Evolutionary conservation across 1,140 invertebrate species (phyloP).

Genomic region (Lordiphosa collinella): DNA sequence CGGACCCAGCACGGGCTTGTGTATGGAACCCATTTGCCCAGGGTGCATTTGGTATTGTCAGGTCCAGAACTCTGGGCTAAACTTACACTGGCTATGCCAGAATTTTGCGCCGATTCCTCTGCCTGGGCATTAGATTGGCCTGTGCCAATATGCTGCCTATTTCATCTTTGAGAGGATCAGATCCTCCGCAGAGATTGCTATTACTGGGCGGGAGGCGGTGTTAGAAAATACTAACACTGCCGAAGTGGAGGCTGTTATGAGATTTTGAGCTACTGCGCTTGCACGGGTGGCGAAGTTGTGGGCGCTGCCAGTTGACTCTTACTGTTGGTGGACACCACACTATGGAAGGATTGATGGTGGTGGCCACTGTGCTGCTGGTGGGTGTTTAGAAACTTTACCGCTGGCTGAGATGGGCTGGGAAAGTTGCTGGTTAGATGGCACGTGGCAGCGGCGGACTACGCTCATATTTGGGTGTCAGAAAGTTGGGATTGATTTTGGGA

Average conservation of each 20-base stretch:
- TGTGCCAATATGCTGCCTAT: conserved; percentile 70
- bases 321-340: conserved; percentile 9
- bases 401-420: conserved; percentile 33
- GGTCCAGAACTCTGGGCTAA: conserved; percentile 78
- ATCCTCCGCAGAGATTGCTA: conserved; percentile 11
- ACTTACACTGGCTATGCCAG: conserved; percentile 79
- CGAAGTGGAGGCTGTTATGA: conserved; percentile 44
- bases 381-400: conserved; percentile 33
- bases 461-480: conserved; percentile 75
- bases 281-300: conserved; percentile 7
- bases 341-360: conserved; percentile 12
- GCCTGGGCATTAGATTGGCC: conserved; percentile 79
- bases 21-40: conserved; percentile 79
- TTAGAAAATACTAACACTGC: too few species aligned
- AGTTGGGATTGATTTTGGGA: conserved; percentile 77
- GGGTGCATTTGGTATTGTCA: conserved; percentile 77
- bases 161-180: conserved; percentile 69
- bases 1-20: conserved; percentile 75
- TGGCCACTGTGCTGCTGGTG: neutral
- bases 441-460: conserved; percentile 43
- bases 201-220: conserved; percentile 29
- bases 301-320: conserved; percentile 17
- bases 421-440: conserved; percentile 25
- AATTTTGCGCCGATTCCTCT: conserved; percentile 80
- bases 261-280: conserved; percentile 8